phyloP scores from a whole-genome alignment of 2,888 invertebrate genomes.

The Siphonodentalium dalli region DNA sequence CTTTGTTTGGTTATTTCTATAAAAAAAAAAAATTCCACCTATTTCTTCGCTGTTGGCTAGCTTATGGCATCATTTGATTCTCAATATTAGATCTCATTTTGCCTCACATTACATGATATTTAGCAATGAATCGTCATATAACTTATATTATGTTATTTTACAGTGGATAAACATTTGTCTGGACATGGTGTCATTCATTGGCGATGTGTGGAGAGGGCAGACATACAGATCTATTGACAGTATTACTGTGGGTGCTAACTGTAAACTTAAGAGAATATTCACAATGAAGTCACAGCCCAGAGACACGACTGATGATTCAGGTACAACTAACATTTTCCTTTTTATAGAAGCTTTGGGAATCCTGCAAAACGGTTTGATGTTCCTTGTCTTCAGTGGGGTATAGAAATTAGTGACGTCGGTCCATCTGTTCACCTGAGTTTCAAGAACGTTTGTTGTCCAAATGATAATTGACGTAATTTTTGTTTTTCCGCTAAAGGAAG shows the following conservation, averaged over 20 bases:
- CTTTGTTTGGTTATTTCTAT: no score
- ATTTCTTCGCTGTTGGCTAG: no score
- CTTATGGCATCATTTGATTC: no score
- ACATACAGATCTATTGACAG: conserved; percentile 56
- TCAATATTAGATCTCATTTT: no score
- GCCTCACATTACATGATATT: no score
- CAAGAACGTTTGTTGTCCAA: no score
- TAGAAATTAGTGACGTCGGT: no score
- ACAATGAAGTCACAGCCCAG: conserved; percentile 60
- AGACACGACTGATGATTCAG: conserved; percentile 60
- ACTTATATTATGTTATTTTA: conserved; percentile 7
- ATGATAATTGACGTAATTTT: no score
- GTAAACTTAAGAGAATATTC: conserved; percentile 58
- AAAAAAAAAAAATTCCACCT: no score
- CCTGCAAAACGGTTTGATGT: neutral
- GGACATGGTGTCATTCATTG: conserved; percentile 59
- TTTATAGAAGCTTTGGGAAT: neutral
- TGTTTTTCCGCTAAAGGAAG: no score
- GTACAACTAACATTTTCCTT: conserved; percentile 28
- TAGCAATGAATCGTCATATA: no score
- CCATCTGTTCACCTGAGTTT: no score
- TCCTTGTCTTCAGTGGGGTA: neutral
- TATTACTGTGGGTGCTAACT: conserved; percentile 60
- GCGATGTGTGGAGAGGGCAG: conserved; percentile 59
- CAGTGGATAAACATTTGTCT: conserved; percentile 63